Evolutionary conservation across 2,113 vertebrate genomes (phyloP), one percentile per base, ranked within the genome.

Genomic region (Phrynosoma blainvillii): DNA sequence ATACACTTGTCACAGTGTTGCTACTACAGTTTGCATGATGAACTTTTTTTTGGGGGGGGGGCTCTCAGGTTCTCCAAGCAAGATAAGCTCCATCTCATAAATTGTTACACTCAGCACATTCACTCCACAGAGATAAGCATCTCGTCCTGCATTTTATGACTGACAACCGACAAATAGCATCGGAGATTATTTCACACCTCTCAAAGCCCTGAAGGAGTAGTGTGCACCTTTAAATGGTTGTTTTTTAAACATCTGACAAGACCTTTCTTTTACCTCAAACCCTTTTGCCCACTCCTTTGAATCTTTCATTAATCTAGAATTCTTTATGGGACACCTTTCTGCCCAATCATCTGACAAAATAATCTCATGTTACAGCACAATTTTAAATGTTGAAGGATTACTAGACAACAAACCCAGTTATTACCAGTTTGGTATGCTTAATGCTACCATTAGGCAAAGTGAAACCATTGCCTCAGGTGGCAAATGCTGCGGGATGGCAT

Each of bases 51-150:
- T 36, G 36, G 2, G 36, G 36, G 93, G 92, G 90, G 91, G 88
- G 93, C 92, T 88, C 70, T 91, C 92, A 94, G 93, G 92, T 94
- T 25, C 91, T 91, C 90, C 80, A 87, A 92, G 90, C 89, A 92
- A 93, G 92, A 85, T 85, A 92, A 92, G 36, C 73, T 13, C 93
- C 94, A 85, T 78, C 84, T 91, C 94, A 95, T 96, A 96, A 96
- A 95, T 94, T 91, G 90, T 91, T 71, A 90, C 88, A 91, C 89
- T 94, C 94, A 94, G 92, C 93, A 90, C 71, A 75, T 91, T 93
- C 94, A 93, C 40, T 89, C 94, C 94, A 92, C 80, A 94, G 89
- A 96, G 95, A 96, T 96, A 95, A 95, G 87, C 92, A 90, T 93
- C 95, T 95, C 92, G 91, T 96, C 94, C 92, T 88, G 83, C 81